A percentile compares a stretch with the other conserved stretches of the same genome.
phyloP scores from a whole-genome alignment of 2,113 vertebrate species.

The Hemiscyllium ocellatum region DNA sequence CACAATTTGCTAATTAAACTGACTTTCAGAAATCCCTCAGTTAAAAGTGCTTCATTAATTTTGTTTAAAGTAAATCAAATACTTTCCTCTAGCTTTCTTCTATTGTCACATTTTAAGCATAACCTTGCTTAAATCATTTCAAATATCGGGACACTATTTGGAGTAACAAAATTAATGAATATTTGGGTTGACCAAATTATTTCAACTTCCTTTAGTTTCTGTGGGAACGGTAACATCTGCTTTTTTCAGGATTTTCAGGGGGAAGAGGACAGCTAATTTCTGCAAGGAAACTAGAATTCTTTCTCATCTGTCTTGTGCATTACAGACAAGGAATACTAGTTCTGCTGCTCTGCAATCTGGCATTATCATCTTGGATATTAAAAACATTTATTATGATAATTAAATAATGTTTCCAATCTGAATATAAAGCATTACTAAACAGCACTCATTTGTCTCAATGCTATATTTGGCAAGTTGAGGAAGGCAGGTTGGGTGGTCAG shows the following conservation, averaged over 20 bases:
- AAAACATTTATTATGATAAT: background rate
- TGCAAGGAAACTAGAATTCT: background rate
- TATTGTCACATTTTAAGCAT: background rate
- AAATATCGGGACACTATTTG: background rate
- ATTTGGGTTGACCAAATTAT: background rate
- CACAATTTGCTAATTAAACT: background rate
- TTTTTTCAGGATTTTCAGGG: background rate
- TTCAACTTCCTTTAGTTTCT: background rate
- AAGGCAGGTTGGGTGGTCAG: background rate
- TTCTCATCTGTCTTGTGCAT: background rate
- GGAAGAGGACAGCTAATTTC: background rate
- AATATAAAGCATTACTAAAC: no score
- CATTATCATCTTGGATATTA: background rate
- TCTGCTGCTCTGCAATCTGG: background rate
- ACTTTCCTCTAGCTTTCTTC: background rate
- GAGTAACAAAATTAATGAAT: background rate
- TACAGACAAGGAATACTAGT: background rate
- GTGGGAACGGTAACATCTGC: background rate
- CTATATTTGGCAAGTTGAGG: background rate
- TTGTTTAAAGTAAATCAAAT: background rate
- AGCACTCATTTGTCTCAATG: no score
- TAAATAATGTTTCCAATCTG: background rate
- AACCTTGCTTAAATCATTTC: background rate
- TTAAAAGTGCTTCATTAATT: background rate
- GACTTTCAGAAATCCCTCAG: background rate